Evolutionary conservation across 1,140 invertebrate genomes (phyloP), one percentile per base, ranked within the genome.

Genomic region (Drosophila sp.): DNA sequence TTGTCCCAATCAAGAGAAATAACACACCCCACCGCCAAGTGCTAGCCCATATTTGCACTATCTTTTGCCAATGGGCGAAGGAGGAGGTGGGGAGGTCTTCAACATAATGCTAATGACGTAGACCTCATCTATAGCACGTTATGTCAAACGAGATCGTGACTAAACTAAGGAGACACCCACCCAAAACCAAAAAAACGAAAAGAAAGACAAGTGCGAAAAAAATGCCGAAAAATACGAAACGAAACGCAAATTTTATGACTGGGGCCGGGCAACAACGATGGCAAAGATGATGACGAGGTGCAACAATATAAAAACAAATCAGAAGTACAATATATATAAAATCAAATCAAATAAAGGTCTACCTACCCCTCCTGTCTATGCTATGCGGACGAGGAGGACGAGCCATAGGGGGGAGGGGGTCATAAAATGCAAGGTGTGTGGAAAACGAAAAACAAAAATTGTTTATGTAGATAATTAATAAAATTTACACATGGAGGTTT

Each of bases 401-500:
- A 35, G 33, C 7, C 33, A 35, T 8, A 35, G 33, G 7, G 11
- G 35, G 35, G 65, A 54, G 73, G 40, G 35, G 35, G 61, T 60
- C 78, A 83, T 89, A 89, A 89, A 75, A 79, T 89, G 84, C 84
- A 89, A 89, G 84, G 84, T 89, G 84, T 89, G 84, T 89, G 79
- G 69, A 86, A 78, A 75, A 74, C 72, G 17, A 58, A 35, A 57
- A 55, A 60, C 66, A 38, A 8, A 50, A 44, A 44, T 44, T 68
- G 76, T 79, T 83, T 87, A 83, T 83, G 70, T 87, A 89, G 81
- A 89, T 84, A 89, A 89, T 89, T 89, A 89, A 89, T 89, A 89
- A 85, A 89, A 83, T 84, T 72, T 74, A 89, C 77, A 80, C 74
- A 89, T 89, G 77, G 69, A 79, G 84, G 69, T 89, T 86, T 84